Evolutionary conservation across 2,797 vertebrate genomes (phyloP).

Genomic region (Sebastes melanostomus): DNA sequence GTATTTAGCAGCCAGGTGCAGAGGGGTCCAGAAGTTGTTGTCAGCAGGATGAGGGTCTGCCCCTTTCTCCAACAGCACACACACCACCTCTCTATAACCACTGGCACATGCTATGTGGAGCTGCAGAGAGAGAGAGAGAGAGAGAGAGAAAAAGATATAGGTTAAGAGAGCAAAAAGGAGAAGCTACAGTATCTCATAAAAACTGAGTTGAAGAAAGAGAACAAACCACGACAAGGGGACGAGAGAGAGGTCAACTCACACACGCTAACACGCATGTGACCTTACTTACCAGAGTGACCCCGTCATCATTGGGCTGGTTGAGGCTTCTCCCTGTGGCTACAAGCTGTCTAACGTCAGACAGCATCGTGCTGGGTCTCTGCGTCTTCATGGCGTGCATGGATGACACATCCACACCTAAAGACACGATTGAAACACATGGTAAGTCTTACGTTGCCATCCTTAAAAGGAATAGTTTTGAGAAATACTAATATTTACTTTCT

Average conservation of each 20-base stretch:
- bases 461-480: background rate
- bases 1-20: constrained; percentile 94
- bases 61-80: constrained; percentile 85
- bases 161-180: background rate
- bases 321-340: constrained; percentile 83
- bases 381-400: constrained; percentile 87
- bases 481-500: background rate
- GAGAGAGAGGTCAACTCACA: background rate
- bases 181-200: background rate
- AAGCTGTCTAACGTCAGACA: constrained; percentile 89
- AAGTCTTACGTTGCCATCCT: background rate
- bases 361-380: constrained; percentile 88
- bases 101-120: constrained; percentile 92
- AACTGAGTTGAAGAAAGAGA: background rate
- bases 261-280: background rate
- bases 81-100: constrained; percentile 89
- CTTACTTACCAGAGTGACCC: constrained; percentile 90
- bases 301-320: constrained; percentile 88
- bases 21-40: constrained; percentile 90
- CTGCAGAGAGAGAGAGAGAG: constrained; percentile 68
- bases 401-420: constrained; percentile 87
- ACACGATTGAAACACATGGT: background rate
- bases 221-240: background rate
- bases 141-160: background rate
- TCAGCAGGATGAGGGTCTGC: constrained; percentile 86